Conservation (phyloP, 2,113 vertebrate genomes). For the Cheilinus undulatus region DNA sequence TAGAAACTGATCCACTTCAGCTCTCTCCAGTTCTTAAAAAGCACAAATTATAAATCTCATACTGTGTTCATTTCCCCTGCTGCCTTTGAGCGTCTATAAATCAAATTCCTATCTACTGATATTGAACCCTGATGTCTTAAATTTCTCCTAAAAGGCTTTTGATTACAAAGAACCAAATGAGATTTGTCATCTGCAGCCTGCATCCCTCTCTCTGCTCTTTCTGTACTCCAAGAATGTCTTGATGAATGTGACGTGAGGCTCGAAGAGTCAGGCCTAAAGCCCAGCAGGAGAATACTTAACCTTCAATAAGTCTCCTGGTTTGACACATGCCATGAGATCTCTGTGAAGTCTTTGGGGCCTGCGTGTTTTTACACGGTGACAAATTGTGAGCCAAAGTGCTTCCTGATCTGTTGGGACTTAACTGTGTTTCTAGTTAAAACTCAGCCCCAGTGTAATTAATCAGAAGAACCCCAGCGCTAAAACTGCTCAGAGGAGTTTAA, state of each 20-base stretch:
- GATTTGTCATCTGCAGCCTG: slow-evolving; percentile 9
- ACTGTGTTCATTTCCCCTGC: slow-evolving; percentile 27
- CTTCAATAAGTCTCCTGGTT: slow-evolving; percentile 47
- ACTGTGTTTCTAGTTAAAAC: slow-evolving; percentile 10
- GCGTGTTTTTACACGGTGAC: slow-evolving; percentile 15
- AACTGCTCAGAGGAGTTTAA: not conserved
- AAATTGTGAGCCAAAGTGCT: slow-evolving; percentile 35
- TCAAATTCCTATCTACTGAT: slow-evolving; percentile 53
- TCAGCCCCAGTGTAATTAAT: not conserved
- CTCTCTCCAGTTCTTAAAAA: slow-evolving; percentile 29
- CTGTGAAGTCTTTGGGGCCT: slow-evolving; percentile 11
- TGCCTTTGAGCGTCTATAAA: slow-evolving; percentile 48
- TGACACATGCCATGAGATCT: slow-evolving; percentile 42
- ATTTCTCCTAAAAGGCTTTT: slow-evolving; percentile 42
- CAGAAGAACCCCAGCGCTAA: not conserved
- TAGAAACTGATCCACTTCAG: slow-evolving; percentile 26
- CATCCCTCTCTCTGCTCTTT: not conserved
- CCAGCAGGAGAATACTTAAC: slow-evolving; percentile 54
- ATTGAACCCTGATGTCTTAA: slow-evolving; percentile 38
- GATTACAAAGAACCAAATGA: slow-evolving; percentile 53
- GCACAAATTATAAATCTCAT: slow-evolving; percentile 5
- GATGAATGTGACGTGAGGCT: slow-evolving; percentile 55
- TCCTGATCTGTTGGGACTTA: slow-evolving; percentile 39
- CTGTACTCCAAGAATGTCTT: not conserved
- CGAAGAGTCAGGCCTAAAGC: not conserved